phyloP scores from a whole-genome alignment of 2,113 vertebrate species.

The Austrofundulus limnaeus region DNA sequence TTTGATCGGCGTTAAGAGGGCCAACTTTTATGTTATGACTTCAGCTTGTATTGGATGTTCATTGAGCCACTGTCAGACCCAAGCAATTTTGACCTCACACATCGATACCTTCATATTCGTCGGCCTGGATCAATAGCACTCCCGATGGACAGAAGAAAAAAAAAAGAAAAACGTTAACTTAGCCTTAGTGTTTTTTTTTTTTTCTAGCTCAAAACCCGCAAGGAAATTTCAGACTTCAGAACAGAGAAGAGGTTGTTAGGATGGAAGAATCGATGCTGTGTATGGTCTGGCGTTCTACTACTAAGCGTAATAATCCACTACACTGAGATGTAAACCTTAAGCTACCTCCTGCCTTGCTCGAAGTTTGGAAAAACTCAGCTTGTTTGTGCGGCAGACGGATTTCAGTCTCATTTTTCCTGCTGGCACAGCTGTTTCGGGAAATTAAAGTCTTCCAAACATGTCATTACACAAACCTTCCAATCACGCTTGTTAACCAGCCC shows the following conservation, averaged over 20 bases:
- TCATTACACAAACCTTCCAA: constrained; percentile 50
- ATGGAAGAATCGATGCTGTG: constrained; percentile 57
- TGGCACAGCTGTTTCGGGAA: constrained; percentile 55
- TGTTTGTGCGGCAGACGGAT: constrained; percentile 24
- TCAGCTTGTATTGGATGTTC: constrained; percentile 61
- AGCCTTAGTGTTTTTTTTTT: constrained; percentile 62
- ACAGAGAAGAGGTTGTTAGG: constrained; percentile 59
- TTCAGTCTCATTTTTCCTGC: constrained; percentile 13
- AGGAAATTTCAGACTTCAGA: constrained; percentile 67
- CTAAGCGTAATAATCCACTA: constrained; percentile 55
- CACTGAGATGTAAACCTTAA: constrained; percentile 24
- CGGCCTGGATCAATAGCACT: constrained; percentile 58
- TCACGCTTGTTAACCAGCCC: constrained; percentile 23
- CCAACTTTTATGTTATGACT: constrained; percentile 67
- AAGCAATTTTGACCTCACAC: constrained; percentile 68
- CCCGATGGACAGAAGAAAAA: constrained; percentile 67
- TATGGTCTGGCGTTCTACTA: constrained; percentile 44
- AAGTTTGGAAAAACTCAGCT: constrained; percentile 43
- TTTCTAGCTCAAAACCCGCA: constrained; percentile 53
- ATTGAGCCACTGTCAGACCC: constrained; percentile 45
- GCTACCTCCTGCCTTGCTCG: constrained; percentile 23
- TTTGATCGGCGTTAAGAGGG: constrained; percentile 64
- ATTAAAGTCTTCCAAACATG: constrained; percentile 55
- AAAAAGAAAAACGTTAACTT: constrained; percentile 65
- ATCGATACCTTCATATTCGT: constrained; percentile 73